phyloP scores from a whole-genome alignment of 2,797 vertebrate genomes.

The Eospalax fontanierii region DNA sequence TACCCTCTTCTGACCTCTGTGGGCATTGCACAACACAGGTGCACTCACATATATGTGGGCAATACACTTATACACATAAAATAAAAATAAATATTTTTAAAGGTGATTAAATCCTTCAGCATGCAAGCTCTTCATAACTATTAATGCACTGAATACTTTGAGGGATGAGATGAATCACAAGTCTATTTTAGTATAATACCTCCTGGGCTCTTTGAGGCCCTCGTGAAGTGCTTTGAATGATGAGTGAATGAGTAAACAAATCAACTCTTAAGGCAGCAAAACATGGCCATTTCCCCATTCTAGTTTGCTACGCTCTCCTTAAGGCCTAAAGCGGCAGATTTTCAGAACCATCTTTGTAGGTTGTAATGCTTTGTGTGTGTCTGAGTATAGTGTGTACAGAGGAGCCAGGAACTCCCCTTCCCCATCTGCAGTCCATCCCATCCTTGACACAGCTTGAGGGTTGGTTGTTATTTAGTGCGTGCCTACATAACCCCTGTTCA shows the following conservation, averaged over 20 bases:
- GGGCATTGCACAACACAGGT: no score
- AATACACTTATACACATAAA: no score
- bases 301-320: not conserved
- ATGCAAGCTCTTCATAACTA: not conserved
- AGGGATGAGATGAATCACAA: not conserved
- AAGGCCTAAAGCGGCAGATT: not conserved
- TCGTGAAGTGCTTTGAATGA: not conserved
- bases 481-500: not conserved
- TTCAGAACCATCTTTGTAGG: constrained; percentile 11
- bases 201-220: not conserved
- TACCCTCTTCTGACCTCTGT: no score
- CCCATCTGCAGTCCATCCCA: not conserved
- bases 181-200: not conserved
- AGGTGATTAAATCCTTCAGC: not conserved
- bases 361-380: not conserved
- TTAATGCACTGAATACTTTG: not conserved
- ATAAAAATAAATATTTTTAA: not conserved
- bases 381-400: not conserved
- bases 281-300: constrained; percentile 12
- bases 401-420: not conserved
- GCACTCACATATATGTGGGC: no score
- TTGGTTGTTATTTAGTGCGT: not conserved
- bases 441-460: not conserved
- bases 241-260: not conserved
- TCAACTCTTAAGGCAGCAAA: not conserved